phyloP scores from a whole-genome alignment of 2,797 vertebrate genomes.

The Jordanella pulchra region DNA sequence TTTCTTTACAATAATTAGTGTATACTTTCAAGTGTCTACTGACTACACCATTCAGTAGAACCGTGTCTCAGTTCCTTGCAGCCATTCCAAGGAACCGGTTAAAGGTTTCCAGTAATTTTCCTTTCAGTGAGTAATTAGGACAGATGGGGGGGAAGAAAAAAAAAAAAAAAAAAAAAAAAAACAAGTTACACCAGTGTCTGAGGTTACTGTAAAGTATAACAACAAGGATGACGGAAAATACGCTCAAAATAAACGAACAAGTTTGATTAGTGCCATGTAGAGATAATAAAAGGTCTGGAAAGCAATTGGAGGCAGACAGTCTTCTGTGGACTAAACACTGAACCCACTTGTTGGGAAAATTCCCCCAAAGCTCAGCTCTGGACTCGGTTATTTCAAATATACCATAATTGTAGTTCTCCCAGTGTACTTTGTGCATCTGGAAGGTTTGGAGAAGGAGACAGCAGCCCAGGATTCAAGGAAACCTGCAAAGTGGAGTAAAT shows the following conservation, averaged over 20 bases:
- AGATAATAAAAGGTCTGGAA: constrained; percentile 69
- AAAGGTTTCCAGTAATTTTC: constrained; percentile 5
- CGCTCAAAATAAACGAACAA: constrained; percentile 59
- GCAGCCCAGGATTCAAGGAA: constrained; percentile 51
- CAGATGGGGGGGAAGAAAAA: no score
- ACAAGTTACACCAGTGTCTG: constrained; percentile 17
- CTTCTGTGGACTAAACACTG: constrained; percentile 67
- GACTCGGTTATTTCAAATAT: constrained; percentile 65
- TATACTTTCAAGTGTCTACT: not conserved
- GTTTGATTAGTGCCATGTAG: constrained; percentile 50
- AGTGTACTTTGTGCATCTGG: constrained; percentile 59
- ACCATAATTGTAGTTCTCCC: constrained; percentile 73
- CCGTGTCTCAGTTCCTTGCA: not conserved
- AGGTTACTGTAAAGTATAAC: constrained; percentile 28
- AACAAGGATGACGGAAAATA: constrained; percentile 40
- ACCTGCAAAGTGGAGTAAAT: constrained; percentile 49
- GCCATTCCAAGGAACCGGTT: not conserved
- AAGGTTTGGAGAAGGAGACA: constrained; percentile 36
- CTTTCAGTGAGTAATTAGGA: constrained; percentile 9
- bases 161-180: constrained; percentile 21
- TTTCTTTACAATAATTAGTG: not conserved
- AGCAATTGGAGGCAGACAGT: constrained; percentile 54
- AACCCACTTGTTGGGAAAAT: constrained; percentile 69
- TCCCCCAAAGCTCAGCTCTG: constrained; percentile 51
- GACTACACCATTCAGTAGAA: not conserved